Conservation (phyloP, 64 coral and sea anemone genomes). For the Trachythela sp. region DNA sequence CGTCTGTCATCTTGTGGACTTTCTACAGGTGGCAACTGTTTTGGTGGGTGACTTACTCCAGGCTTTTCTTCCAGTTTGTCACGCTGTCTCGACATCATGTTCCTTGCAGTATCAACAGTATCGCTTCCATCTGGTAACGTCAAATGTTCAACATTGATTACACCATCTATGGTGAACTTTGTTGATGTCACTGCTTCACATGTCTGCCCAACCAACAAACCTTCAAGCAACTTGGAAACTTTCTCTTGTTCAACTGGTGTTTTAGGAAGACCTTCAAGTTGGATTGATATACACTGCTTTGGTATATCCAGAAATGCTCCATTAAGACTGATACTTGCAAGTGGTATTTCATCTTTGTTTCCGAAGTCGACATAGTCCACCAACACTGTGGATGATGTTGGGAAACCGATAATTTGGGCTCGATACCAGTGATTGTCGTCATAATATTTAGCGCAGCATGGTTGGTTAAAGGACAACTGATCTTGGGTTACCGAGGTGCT, state of each 20-base stretch:
- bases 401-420: background rate
- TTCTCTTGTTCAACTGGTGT: background rate
- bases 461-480: background rate
- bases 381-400: background rate
- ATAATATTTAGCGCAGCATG: background rate
- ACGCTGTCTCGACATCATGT: background rate
- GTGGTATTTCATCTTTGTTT: background rate
- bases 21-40: background rate
- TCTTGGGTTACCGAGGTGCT: background rate
- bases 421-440: conserved; percentile 8
- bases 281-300: background rate
- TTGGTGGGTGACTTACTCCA: background rate
- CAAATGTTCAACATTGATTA: background rate
- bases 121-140: background rate
- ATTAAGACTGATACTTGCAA: background rate
- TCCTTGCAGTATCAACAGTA: background rate
- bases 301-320: conserved; percentile 13
- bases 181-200: background rate
- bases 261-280: background rate
- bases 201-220: background rate
- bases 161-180: background rate
- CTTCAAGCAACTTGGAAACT: background rate
- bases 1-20: background rate
- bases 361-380: conserved; percentile 6
- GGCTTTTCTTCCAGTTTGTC: background rate